These are phyloP conservation scores for Gephyroberyx darwinii DNA, from an alignment of 2,797 vertebrate species.

Conservation along the genomic window DNA sequence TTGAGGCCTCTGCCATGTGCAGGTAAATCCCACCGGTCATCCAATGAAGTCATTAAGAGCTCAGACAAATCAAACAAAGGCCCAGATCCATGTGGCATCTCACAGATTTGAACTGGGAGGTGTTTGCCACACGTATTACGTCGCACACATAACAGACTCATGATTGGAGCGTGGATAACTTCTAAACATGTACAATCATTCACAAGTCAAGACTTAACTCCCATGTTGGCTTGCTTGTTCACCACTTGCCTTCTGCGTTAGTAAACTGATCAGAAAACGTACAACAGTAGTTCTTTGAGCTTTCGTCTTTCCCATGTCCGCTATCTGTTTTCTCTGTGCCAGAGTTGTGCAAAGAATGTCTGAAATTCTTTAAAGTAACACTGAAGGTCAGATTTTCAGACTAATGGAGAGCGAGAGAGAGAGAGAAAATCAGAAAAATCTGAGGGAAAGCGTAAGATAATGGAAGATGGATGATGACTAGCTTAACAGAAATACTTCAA, in stretches of 20 bases:
- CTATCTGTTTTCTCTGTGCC: constrained; percentile 42
- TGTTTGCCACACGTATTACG: constrained; percentile 24
- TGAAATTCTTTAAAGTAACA: constrained; percentile 47
- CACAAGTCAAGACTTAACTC: not conserved
- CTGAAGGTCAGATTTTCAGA: constrained; percentile 58
- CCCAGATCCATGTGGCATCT: constrained; percentile 45
- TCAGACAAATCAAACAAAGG: constrained; percentile 68
- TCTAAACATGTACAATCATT: not conserved
- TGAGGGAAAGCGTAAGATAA: constrained; percentile 14
- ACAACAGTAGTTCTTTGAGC: not conserved
- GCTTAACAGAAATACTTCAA: constrained; percentile 12
- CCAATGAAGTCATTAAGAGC: constrained; percentile 75
- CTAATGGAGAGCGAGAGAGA: constrained; percentile 27
- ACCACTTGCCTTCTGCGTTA: not conserved
- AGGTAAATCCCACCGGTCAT: constrained; percentile 69
- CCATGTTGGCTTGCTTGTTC: not conserved
- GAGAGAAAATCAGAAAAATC: not conserved
- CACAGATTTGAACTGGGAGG: constrained; percentile 31
- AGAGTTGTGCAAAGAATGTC: constrained; percentile 31
- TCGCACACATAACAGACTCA: not conserved
- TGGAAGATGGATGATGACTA: constrained; percentile 36
- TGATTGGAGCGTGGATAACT: not conserved
- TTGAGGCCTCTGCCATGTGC: constrained; percentile 56
- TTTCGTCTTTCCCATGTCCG: constrained; percentile 22
- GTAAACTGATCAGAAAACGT: not conserved